These are phyloP conservation scores for Tolypeutes matacus DNA, from an alignment of 2,797 vertebrate genomes.

Conservation along the genomic window DNA sequence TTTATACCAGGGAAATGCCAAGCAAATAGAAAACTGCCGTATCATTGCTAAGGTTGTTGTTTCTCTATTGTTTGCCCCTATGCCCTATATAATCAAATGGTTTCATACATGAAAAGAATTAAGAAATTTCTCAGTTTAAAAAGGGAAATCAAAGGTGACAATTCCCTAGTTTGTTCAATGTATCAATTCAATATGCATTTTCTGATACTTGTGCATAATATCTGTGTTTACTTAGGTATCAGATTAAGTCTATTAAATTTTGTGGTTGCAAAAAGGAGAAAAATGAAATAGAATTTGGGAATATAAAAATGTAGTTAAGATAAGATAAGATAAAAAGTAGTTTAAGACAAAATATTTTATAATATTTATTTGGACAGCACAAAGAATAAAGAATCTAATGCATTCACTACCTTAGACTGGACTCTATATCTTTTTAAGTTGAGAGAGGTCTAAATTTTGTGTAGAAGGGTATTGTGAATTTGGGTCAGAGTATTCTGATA, in stretches of 20 bases:
- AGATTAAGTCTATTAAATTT: neutral
- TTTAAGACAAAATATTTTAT: neutral
- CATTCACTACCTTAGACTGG: neutral
- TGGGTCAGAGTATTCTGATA: neutral
- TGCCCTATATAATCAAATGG: neutral
- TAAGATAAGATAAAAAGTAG: neutral
- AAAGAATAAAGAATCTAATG: neutral
- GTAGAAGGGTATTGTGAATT: neutral
- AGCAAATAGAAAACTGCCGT: neutral
- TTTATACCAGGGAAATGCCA: neutral
- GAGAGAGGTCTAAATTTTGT: neutral
- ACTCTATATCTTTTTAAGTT: neutral
- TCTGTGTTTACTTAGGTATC: conserved; percentile 12
- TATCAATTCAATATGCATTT: neutral
- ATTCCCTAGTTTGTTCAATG: neutral
- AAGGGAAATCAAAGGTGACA: neutral
- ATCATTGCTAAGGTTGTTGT: neutral
- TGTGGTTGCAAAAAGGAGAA: neutral
- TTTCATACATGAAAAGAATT: neutral
- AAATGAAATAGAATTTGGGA: neutral
- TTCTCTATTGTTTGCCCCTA: neutral
- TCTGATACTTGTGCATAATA: neutral
- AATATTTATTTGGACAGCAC: neutral
- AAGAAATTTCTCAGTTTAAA: neutral
- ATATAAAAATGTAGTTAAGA: neutral